Evolutionary conservation across 2,113 vertebrate genomes (phyloP), one percentile per base, ranked within the genome.

Genomic region (Meriones unguiculatus): DNA sequence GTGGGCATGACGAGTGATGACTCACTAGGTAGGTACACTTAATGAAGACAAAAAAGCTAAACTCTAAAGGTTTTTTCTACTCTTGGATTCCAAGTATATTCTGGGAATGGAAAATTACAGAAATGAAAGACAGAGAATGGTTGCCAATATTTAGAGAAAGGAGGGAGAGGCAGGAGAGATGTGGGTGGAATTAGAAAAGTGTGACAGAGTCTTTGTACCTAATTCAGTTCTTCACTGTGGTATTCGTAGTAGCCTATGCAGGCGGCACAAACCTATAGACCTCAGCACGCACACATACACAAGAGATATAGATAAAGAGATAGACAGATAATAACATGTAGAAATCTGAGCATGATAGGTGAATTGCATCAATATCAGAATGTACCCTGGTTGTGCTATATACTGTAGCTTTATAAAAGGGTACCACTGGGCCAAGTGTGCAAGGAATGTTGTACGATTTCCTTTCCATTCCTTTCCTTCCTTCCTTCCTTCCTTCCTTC

Each of bases 211-310:
- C 82, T n/a, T 62, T 85, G n/a, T 87, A 57, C 32, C 15, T 72
- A n/a, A 41, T 78, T 80, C 25, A 75, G 65, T 88, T 93, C 18
- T 75, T 95, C 22, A 76, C 72, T 50, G 10, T 94, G 88, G 24
- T 88, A 4, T 24, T 4, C 25, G 41, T 35, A 65, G 89, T 72
- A 94, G 72, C 57, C 35, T 76, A 28, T 6, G 72, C 3, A 46
- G 50, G 50, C 78, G 65, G 65, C 73, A 80, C 85, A 86, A 80
- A 70, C 86, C 10, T 32, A 10, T n/a, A 84, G 65, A 92, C 70
- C 9, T 81, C 50, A 85, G 28, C 50, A 76, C 17, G 22, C 5
- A 84, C 11, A 80, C n/a, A 30, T 30, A 35, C 25, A 22, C 59
- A 38, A 18, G 4, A 35, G 30, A 70, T 1, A 25, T 6, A 70